Base-by-base conservation (phyloP, 2,113 vertebrate species). In the Paradisaea rubra region DNA sequence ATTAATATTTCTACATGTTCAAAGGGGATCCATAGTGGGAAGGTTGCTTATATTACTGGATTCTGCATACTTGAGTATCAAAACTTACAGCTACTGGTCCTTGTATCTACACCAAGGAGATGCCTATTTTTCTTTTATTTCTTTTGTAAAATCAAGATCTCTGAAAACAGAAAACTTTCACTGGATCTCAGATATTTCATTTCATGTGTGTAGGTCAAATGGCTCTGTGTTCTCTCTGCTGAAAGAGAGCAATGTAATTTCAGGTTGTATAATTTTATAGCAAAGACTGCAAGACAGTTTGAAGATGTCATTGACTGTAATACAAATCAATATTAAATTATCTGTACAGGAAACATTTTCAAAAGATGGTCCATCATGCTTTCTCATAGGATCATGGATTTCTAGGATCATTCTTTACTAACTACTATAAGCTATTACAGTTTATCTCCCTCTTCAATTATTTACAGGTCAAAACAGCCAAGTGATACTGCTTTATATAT, bases 301-400 rank as follows among this genome's bases (percentile, higher is more conserved):
- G 95, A 97, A 95, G 96, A 97, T 97, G 93, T 94, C 97, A 97
- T 80, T 97, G 97, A 97, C 97, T 71, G 93, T 95, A 98, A 98
- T 52, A 97, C 93, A 97, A 97, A 98, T 98, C 98, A 97, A 98
- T 98, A 98, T 97, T 96, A 98, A 98, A 98, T 98, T 97, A 97
- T 97, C 97, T 97, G 97, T 94, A 93, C 96, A 98, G 98, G 98
- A 98, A 98, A 96, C 95, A 95, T 95, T 98, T 97, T 97, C 96
- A 98, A 95, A 97, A 97, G 97, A 97, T 54, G 64, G 95, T 85
- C 92, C 96, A 97, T 97, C 97, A 97, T 96, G 97, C 96, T 97
- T 97, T 97, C 95, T 98, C 97, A 81, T 7, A 95, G 82, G 72
- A 88, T 88, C 93, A 91, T 50, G 64, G 72, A 88, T 93, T 95